phyloP scores from a whole-genome alignment of 2,888 invertebrate species.

The Carterocephalus palaemon region DNA sequence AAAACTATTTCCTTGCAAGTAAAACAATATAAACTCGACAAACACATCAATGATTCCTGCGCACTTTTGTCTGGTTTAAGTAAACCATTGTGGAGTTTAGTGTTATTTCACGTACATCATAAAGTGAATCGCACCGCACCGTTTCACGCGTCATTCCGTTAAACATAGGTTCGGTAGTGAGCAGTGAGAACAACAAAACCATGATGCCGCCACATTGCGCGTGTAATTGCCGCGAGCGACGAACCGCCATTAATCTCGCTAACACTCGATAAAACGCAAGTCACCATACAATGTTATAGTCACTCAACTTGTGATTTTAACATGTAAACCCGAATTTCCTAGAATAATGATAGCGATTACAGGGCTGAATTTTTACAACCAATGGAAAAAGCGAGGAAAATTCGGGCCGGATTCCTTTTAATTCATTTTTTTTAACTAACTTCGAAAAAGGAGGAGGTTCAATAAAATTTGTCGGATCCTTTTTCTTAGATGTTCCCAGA shows the following conservation, averaged over 20 bases:
- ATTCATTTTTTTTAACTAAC: no score
- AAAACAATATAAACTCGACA: no score
- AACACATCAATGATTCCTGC: no score
- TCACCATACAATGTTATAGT: constrained; percentile 67
- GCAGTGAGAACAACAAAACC: constrained; percentile 53
- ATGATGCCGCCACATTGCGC: constrained; percentile 68
- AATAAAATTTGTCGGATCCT: no score
- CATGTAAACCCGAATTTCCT: constrained; percentile 25
- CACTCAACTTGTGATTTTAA: constrained; percentile 39
- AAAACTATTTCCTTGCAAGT: no score
- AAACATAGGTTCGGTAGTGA: constrained; percentile 37
- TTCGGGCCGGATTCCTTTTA: no score
- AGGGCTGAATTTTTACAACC: constrained; percentile 1
- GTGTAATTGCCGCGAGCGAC: constrained; percentile 72
- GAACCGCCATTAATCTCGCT: constrained; percentile 72
- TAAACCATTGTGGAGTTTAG: no score
- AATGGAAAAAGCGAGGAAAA: background rate
- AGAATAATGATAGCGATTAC: constrained; percentile 15
- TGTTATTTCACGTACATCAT: constrained; percentile 16
- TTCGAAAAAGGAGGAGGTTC: no score
- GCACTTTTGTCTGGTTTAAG: no score
- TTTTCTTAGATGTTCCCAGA: no score
- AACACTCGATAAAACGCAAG: constrained; percentile 75
- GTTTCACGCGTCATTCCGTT: constrained; percentile 41
- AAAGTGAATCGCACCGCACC: constrained; percentile 23